A percentile compares a stretch with the other conserved stretches of the same genome.
These are phyloP conservation scores for Lasius platythorax DNA, from an alignment of 2,888 invertebrate genomes.

Conservation along the genomic window DNA sequence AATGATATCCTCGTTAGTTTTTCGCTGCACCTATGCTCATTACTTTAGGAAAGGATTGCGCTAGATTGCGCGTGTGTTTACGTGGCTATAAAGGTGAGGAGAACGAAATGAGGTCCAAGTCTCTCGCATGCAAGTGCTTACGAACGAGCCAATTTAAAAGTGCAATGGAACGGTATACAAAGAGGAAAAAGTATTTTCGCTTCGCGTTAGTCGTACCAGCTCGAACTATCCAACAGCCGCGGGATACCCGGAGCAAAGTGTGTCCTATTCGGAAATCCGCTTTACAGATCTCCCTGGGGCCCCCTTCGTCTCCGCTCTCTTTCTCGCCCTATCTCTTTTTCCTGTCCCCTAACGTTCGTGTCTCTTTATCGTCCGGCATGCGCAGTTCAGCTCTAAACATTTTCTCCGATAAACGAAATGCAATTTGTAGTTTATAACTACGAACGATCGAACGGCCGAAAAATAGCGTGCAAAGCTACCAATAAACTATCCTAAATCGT, in stretches of 20 bases:
- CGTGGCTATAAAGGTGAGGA: neutral
- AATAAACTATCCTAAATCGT: slow-evolving; percentile 38
- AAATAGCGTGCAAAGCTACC: slow-evolving; percentile 19
- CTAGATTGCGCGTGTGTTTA: neutral
- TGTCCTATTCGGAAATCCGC: slow-evolving; percentile 59
- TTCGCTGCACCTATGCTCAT: neutral
- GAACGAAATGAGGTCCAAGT: slow-evolving; percentile 20
- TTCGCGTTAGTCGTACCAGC: slow-evolving; percentile 52
- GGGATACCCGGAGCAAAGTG: slow-evolving; percentile 53
- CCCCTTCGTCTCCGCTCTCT: slow-evolving; percentile 25
- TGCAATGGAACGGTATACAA: slow-evolving; percentile 56
- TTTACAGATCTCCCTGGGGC: slow-evolving; percentile 42
- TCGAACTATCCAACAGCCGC: slow-evolving; percentile 45
- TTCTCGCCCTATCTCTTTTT: slow-evolving; percentile 25
- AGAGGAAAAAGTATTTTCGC: slow-evolving; percentile 61
- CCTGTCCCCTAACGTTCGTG: neutral
- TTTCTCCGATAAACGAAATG: slow-evolving; percentile 53
- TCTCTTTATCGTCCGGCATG: slow-evolving; percentile 44
- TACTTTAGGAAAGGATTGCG: slow-evolving; percentile 22
- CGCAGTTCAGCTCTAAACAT: slow-evolving; percentile 22
- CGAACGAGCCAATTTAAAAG: slow-evolving; percentile 66
- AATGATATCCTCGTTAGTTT: slow-evolving; percentile 39
- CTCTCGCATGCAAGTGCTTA: slow-evolving; percentile 63
- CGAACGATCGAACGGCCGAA: neutral
- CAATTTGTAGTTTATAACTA: slow-evolving; percentile 56